phyloP scores from a whole-genome alignment of 2,113 vertebrate species.

The Elephas maximus region DNA sequence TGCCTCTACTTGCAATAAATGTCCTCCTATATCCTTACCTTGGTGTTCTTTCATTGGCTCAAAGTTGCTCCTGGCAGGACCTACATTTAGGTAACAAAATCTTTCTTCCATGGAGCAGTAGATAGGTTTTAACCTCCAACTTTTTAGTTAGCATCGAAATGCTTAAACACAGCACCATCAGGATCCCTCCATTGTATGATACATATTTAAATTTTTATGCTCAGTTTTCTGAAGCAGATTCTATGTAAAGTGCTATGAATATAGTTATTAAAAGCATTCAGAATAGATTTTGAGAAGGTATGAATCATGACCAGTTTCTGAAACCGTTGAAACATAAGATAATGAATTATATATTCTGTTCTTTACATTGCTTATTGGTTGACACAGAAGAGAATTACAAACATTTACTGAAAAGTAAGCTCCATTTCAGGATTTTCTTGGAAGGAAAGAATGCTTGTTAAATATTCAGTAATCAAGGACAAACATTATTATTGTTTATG shows the following conservation, averaged over 20 bases:
- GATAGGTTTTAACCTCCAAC: too few species aligned
- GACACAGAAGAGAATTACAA: neutral
- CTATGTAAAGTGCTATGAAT: neutral
- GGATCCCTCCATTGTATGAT: too few species aligned
- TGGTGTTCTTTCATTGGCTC: too few species aligned
- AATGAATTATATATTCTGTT: neutral
- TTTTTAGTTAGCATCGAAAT: too few species aligned
- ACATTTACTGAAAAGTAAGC: neutral
- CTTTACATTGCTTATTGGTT: neutral
- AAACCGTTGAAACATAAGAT: neutral
- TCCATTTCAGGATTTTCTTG: neutral
- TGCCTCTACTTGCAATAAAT: too few species aligned
- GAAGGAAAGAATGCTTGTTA: neutral
- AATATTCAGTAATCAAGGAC: neutral
- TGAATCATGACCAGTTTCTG: neutral
- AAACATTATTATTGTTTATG: neutral
- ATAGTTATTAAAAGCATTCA: too few species aligned
- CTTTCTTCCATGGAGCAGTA: too few species aligned
- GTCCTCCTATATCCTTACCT: too few species aligned
- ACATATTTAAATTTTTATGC: too few species aligned
- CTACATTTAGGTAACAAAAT: too few species aligned
- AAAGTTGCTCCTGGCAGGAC: too few species aligned
- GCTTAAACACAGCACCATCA: too few species aligned
- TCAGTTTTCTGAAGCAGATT: neutral
- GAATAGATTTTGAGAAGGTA: neutral